Conservation (phyloP, 2,797 vertebrate genomes). For the Pseudochromis fuscus region DNA sequence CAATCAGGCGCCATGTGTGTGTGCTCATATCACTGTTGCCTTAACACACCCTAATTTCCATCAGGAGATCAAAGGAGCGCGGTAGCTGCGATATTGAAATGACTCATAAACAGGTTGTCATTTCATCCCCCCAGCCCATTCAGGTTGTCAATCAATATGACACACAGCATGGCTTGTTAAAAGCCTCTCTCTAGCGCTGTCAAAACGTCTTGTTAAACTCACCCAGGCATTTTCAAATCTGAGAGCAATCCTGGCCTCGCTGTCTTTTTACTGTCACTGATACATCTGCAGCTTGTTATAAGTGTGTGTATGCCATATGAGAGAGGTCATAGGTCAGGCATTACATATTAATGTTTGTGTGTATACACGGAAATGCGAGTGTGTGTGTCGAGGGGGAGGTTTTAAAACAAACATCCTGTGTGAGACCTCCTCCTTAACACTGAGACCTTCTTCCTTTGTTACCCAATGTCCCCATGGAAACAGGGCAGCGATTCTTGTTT, state of each 20-base stretch:
- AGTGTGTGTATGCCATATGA: background rate
- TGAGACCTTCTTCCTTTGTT: slow-evolving; percentile 41
- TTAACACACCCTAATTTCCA: slow-evolving; percentile 76
- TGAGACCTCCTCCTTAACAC: slow-evolving; percentile 13
- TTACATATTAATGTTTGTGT: slow-evolving; percentile 20
- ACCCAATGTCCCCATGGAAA: slow-evolving; percentile 77
- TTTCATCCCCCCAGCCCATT: slow-evolving; percentile 47
- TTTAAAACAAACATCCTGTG: background rate
- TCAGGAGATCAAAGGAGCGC: slow-evolving; percentile 77
- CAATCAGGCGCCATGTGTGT: slow-evolving; percentile 18
- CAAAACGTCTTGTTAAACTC: background rate
- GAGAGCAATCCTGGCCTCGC: background rate
- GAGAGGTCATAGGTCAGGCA: background rate
- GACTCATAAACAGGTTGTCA: slow-evolving; percentile 57
- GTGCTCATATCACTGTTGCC: slow-evolving; percentile 12
- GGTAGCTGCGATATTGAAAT: slow-evolving; percentile 82
- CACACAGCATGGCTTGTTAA: slow-evolving; percentile 21
- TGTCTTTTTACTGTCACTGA: background rate
- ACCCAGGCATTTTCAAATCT: slow-evolving; percentile 2
- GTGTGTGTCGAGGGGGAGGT: background rate
- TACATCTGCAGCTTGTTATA: background rate
- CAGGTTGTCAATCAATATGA: slow-evolving; percentile 33
- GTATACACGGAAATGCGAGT: background rate
- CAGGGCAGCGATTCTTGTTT: slow-evolving; percentile 44
- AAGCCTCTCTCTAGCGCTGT: background rate